Evolutionary conservation across 30 jellyfish, hydroid and myxozoan species (phyloP).

Genomic region (Sanderia malayensis): DNA sequence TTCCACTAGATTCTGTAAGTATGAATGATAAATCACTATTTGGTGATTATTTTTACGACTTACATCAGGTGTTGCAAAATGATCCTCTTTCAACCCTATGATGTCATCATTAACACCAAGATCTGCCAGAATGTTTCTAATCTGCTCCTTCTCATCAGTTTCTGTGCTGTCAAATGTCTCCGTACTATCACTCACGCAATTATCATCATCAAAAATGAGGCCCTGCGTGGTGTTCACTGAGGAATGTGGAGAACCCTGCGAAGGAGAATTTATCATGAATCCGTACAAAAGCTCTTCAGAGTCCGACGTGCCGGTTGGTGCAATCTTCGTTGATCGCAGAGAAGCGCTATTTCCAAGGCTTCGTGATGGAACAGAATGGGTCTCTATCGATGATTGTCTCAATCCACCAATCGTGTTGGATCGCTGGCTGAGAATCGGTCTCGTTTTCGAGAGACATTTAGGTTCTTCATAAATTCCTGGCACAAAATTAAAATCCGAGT

Average conservation of each 20-base stretch:
- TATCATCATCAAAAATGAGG: constrained; percentile 50
- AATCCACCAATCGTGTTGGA: constrained; percentile 37
- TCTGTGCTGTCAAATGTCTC: constrained; percentile 44
- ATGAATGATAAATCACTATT: too few relatives aligned
- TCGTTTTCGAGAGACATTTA: constrained; percentile 26
- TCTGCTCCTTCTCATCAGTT: constrained; percentile 49
- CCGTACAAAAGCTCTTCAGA: constrained; percentile 41
- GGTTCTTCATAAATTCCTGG: constrained; percentile 56
- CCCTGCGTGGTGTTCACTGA: constrained; percentile 70
- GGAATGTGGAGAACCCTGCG: constrained; percentile 54
- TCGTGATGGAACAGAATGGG: constrained; percentile 5
- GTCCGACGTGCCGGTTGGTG: constrained; percentile 21
- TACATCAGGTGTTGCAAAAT: constrained; percentile 90
- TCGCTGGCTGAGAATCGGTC: constrained; percentile 24
- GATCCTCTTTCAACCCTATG: constrained; percentile 87
- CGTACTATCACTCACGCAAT: constrained; percentile 66
- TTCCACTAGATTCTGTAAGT: too few relatives aligned
- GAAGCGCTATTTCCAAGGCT: constrained; percentile 36
- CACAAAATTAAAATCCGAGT: constrained; percentile 38
- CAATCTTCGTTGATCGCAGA: not conserved
- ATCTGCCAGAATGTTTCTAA: constrained; percentile 73
- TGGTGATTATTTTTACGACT: too few relatives aligned
- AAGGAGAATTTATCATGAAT: constrained; percentile 45
- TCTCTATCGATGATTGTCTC: not conserved
- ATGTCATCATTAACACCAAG: constrained; percentile 90